Evolutionary conservation across 2,797 vertebrate species (phyloP).

Genomic region (Typhlichthys subterraneus): DNA sequence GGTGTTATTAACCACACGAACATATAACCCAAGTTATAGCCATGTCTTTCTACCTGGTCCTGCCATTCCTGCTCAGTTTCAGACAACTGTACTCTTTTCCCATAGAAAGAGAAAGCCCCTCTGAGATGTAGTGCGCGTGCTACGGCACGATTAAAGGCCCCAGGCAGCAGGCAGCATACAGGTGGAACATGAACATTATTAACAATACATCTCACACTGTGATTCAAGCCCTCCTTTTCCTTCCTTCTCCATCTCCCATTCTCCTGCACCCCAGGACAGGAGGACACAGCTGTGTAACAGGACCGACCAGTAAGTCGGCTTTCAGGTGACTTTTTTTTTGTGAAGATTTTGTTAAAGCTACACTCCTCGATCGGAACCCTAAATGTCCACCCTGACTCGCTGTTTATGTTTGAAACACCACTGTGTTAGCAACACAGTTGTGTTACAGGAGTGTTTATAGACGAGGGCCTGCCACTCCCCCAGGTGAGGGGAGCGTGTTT

Average conservation of each 20-base stretch:
- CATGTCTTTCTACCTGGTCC: conserved; percentile 41
- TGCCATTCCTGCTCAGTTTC: conserved; percentile 53
- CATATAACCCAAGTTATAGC: conserved; percentile 52
- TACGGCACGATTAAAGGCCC: conserved; percentile 42
- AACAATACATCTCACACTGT: conserved; percentile 50
- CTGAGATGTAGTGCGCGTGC: conserved; percentile 48
- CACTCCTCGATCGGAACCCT: neutral
- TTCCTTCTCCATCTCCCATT: conserved; percentile 24
- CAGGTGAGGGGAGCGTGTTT: too few relatives aligned
- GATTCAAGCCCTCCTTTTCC: conserved; percentile 25
- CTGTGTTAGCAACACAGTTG: too few relatives aligned
- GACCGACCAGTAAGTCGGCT: conserved; percentile 10
- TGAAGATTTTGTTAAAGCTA: neutral
- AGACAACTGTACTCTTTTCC: conserved; percentile 37
- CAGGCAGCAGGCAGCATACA: conserved; percentile 18
- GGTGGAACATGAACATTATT: conserved; percentile 29
- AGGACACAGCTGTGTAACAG: conserved; percentile 37
- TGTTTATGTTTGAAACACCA: too few relatives aligned
- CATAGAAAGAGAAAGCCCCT: conserved; percentile 44
- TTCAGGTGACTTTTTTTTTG: neutral
- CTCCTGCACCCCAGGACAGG: conserved; percentile 15
- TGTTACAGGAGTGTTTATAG: too few relatives aligned
- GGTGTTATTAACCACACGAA: too few relatives aligned
- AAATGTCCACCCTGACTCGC: too few relatives aligned
- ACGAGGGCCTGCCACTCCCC: too few relatives aligned